Percentiles rank a stretch among this genome's conserved stretches.
These are phyloP conservation scores for Catharus bicknelli DNA, from an alignment of 2,113 vertebrate genomes.

Conservation along the genomic window DNA sequence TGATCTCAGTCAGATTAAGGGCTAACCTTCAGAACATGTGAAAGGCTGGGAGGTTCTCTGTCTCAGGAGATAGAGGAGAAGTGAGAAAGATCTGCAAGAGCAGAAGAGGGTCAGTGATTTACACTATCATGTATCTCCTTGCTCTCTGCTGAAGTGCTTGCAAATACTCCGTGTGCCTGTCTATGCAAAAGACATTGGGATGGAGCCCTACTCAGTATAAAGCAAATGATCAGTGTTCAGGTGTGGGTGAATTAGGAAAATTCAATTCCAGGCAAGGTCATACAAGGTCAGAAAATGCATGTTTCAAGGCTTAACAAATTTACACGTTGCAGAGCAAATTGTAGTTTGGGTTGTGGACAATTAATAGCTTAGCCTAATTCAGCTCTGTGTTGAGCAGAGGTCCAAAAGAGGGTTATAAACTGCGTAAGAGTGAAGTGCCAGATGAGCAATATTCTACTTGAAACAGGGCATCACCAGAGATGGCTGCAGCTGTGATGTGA, in stretches of 20 bases:
- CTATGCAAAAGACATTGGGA: not conserved
- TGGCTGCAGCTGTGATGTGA: not conserved
- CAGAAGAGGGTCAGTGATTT: not conserved
- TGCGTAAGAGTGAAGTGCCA: not conserved
- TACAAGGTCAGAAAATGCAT: not conserved
- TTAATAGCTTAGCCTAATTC: not conserved
- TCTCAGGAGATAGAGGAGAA: not conserved
- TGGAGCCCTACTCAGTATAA: not conserved
- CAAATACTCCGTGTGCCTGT: not conserved
- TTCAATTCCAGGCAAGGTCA: not conserved
- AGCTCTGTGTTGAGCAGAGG: not conserved
- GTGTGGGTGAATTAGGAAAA: not conserved
- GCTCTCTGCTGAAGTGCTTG: not conserved
- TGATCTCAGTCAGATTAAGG: not conserved
- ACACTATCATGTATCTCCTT: fast-evolving
- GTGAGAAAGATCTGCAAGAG: not conserved
- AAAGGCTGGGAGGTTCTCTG: not conserved
- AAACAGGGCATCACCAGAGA: not conserved
- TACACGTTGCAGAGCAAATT: not conserved
- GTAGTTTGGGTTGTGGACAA: not conserved
- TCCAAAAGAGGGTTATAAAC: not conserved
- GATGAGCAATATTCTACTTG: not conserved
- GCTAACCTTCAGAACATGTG: not conserved
- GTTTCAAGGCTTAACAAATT: not conserved
- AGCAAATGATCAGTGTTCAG: not conserved